Evolutionary conservation across 23 tunicate species (phyloP), one percentile per base, ranked within the genome.

Genomic region (Clavelina lepadiformis): DNA sequence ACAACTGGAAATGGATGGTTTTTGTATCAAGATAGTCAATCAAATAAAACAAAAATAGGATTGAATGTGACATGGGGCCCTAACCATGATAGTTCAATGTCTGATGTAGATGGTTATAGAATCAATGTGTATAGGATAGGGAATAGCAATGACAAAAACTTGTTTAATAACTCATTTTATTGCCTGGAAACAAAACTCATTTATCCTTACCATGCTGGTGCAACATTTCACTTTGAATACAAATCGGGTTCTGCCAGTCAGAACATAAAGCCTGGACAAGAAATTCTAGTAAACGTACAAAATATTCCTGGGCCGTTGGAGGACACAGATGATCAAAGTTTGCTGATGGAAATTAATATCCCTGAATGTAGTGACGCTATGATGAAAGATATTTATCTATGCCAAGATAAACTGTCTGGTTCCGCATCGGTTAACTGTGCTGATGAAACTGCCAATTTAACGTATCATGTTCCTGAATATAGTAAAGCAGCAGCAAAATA

Each of bases 291-390:
- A n/a, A 35, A 3, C 4, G 47, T 66, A 27, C 72, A 37, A 4
- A 27, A 25, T 3, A 19, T 66, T 3, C 72, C 72, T 2, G 20
- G 30, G 18, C 57, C 56, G 3, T 63, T 36, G 3, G 8, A 63
- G 3, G 4, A 45, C 28, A n/a, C 30, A 6, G 57, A 66, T 3
- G 35, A 46, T 46, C n/a, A n/a, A n/a, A n/a, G n/a, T n/a, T n/a
- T n/a, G n/a, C n/a, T n/a, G n/a, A 22, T 63, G 20, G 5, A 8
- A 15, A 66, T 66, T 23, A 21, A 23, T 2, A 66, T 66, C 25
- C 72, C 72, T 3, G 5, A 5, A 8, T 66, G 72, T 46, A 21
- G 29, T 66, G 57, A 66, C 29, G 36, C 72, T 22, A 46, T 6
- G 7, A 19, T 66, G 6, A 25, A 31, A 46, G 47, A 66, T 45